These are phyloP conservation scores for Myotis findleyi DNA, from an alignment of 2,797 vertebrate genomes.

Conservation along the genomic window DNA sequence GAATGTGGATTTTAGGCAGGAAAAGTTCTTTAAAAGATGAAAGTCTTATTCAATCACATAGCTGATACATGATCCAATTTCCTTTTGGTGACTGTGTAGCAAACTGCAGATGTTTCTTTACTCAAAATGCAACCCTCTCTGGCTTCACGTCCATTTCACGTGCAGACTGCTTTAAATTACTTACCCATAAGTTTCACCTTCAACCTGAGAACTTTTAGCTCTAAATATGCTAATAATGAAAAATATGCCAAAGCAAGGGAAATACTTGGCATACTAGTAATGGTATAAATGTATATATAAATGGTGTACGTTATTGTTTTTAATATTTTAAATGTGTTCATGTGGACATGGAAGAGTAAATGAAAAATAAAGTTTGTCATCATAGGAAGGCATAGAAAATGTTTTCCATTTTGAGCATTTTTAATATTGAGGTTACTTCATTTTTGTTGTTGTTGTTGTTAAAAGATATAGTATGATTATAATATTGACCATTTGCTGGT, in stretches of 20 bases:
- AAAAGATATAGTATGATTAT: not conserved
- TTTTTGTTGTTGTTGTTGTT: not conserved
- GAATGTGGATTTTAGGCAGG: not conserved
- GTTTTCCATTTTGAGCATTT: not conserved
- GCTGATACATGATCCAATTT: constrained; percentile 66
- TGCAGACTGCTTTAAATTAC: constrained; percentile 53
- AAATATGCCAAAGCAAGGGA: constrained; percentile 37
- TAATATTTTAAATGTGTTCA: constrained; percentile 14
- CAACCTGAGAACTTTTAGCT: not conserved
- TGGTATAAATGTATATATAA: not conserved
- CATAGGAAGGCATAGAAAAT: not conserved
- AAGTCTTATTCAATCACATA: constrained; percentile 59
- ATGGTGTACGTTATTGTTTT: not conserved
- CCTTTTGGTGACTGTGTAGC: constrained; percentile 26
- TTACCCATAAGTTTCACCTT: not conserved
- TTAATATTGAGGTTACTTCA: not conserved
- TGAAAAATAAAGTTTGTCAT: constrained; percentile 16
- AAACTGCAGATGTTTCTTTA: constrained; percentile 62
- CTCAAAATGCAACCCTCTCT: constrained; percentile 27
- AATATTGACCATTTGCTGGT: not conserved
- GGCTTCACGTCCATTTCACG: constrained; percentile 44
- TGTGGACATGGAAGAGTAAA: not conserved
- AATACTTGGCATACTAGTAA: not conserved
- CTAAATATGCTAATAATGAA: constrained; percentile 39
- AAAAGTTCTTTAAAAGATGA: constrained; percentile 68